These are phyloP conservation scores for Cheilosia soror DNA, from an alignment of 2,888 invertebrate species.

Conservation along the genomic window DNA sequence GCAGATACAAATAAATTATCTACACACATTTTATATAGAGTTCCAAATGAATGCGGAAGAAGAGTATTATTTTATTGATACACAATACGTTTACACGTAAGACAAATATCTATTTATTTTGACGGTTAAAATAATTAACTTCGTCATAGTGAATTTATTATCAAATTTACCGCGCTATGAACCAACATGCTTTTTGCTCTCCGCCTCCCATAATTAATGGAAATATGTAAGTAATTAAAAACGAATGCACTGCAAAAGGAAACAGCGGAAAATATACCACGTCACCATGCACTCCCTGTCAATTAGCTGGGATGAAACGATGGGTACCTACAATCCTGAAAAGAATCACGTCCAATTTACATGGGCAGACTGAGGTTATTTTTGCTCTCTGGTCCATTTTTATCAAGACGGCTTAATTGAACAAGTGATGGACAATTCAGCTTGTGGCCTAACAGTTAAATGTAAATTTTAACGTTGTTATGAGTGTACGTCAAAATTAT, in stretches of 20 bases:
- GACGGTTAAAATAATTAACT: too few species aligned
- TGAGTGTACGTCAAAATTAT: conserved; percentile 24
- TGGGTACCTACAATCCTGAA: conserved; percentile 6
- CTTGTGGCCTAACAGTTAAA: conserved; percentile 53
- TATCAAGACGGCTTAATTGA: conserved; percentile 57
- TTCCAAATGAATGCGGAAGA: too few species aligned
- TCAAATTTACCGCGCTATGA: too few species aligned
- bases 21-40: too few species aligned
- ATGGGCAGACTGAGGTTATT: conserved; percentile 16
- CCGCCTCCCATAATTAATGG: too few species aligned
- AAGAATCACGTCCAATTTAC: conserved; percentile 49
- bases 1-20: too few species aligned
- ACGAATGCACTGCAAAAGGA: background rate
- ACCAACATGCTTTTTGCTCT: too few species aligned
- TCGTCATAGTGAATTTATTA: too few species aligned
- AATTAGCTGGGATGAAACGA: conserved; percentile 46
- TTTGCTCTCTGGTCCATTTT: conserved; percentile 25
- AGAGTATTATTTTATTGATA: too few species aligned
- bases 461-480: conserved; percentile 59
- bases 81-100: too few species aligned
- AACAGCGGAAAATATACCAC: conserved; percentile 16
- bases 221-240: background rate
- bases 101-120: too few species aligned
- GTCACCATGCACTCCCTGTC: conserved; percentile 42
- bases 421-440: conserved; percentile 65